Conservation (phyloP, 2,113 vertebrate species). For the Gracilinanus agilis region DNA sequence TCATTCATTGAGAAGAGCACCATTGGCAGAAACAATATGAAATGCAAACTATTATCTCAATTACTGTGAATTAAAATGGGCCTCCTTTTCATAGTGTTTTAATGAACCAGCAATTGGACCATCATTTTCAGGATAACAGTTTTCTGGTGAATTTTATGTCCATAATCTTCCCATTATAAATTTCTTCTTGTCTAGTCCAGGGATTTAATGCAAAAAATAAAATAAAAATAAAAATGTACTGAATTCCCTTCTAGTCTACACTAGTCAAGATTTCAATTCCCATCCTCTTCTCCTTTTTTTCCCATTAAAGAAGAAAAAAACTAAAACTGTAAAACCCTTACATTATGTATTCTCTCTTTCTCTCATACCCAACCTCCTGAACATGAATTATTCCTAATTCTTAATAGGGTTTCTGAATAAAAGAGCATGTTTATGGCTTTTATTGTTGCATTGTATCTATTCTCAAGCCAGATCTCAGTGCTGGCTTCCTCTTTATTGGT, state of each 20-base stretch:
- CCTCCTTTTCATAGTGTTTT: conserved; percentile 25
- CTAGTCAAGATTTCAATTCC: not conserved
- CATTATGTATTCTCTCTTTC: conserved; percentile 32
- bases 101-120: not conserved
- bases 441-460: conserved; percentile 68
- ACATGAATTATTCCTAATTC: conserved; percentile 72
- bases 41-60: conserved; percentile 23
- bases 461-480: conserved; percentile 46
- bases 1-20: not conserved
- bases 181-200: not conserved
- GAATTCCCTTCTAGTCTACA: not conserved
- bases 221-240: conserved; percentile 50
- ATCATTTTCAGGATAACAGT: not conserved
- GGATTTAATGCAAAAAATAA: conserved; percentile 34
- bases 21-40: conserved; percentile 33
- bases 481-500: conserved; percentile 57
- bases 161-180: conserved; percentile 31
- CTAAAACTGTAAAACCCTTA: conserved; percentile 11
- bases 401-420: conserved; percentile 63
- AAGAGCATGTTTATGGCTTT: conserved; percentile 67
- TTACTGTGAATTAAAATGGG: conserved; percentile 58
- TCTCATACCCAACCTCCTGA: conserved; percentile 44
- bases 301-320: not conserved
- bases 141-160: not conserved
- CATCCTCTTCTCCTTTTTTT: conserved; percentile 20